A percentile compares a stretch with the other conserved stretches of the same genome.
Evolutionary conservation across 1,140 invertebrate species (phyloP).

Genomic region (Papilio dardanus): DNA sequence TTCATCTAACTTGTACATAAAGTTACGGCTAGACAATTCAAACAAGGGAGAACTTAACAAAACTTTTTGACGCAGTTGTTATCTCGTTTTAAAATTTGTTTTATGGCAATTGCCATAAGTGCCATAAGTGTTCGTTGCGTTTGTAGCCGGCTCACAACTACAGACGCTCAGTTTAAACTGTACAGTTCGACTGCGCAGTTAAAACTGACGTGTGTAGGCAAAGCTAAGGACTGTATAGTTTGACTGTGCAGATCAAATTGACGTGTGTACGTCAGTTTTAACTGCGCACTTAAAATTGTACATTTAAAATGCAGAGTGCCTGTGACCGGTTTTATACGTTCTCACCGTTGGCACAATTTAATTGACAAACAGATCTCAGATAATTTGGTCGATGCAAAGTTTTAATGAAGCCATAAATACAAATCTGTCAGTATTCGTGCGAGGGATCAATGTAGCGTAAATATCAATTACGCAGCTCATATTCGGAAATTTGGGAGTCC

Average conservation of each 20-base stretch:
- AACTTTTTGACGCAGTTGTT: background rate
- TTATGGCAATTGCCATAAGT: too few relatives aligned
- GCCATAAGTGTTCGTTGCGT: background rate
- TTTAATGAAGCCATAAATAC: slow-evolving; percentile 46
- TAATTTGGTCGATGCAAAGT: slow-evolving; percentile 33
- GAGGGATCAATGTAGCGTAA: slow-evolving; percentile 67
- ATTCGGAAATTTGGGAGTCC: slow-evolving; percentile 67
- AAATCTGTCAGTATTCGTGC: slow-evolving; percentile 44
- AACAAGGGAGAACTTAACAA: background rate
- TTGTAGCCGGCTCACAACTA: too few relatives aligned
- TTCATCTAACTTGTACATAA: slow-evolving; percentile 14
- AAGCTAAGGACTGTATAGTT: too few relatives aligned
- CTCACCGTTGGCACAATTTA: background rate
- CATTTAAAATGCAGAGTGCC: too few relatives aligned
- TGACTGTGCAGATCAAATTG: too few relatives aligned
- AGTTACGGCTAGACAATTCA: background rate
- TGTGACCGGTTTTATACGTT: too few relatives aligned
- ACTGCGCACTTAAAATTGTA: too few relatives aligned
- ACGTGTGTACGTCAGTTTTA: too few relatives aligned
- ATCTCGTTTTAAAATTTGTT: too few relatives aligned
- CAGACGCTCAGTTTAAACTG: too few relatives aligned
- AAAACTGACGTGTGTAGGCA: too few relatives aligned
- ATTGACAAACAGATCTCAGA: slow-evolving; percentile 16
- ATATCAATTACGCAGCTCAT: slow-evolving; percentile 73
- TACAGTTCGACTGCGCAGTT: too few relatives aligned